A percentile compares a stretch with the other conserved stretches of the same genome.
phyloP scores from a whole-genome alignment of 2,888 invertebrate genomes.

The Argyresthia albistria region DNA sequence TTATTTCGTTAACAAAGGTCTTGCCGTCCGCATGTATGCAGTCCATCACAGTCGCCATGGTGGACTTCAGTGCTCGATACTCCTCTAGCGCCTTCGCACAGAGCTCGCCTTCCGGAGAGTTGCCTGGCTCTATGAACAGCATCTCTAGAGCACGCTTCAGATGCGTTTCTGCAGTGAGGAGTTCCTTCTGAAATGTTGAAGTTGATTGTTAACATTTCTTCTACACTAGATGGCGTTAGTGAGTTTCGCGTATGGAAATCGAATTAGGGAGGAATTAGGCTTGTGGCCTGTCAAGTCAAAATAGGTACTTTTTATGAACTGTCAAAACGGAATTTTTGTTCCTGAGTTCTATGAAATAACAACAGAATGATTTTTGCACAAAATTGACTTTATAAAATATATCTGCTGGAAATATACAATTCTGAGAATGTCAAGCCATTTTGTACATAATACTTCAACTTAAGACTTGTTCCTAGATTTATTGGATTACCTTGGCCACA shows the following conservation, averaged over 20 bases:
- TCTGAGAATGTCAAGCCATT: too few relatives aligned
- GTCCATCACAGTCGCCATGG: slow-evolving; percentile 46
- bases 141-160: slow-evolving; percentile 76
- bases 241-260: neutral
- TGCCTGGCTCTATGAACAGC: slow-evolving; percentile 79
- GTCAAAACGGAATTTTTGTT: too few relatives aligned
- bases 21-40: slow-evolving; percentile 37
- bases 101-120: slow-evolving; percentile 81
- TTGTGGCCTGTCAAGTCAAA: too few relatives aligned
- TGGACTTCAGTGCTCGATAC: slow-evolving; percentile 70
- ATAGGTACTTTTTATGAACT: too few relatives aligned
- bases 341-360: too few relatives aligned
- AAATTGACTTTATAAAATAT: too few relatives aligned
- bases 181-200: slow-evolving; percentile 43
- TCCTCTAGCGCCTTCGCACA: slow-evolving; percentile 78
- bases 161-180: slow-evolving; percentile 70
- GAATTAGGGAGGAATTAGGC: too few relatives aligned
- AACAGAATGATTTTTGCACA: too few relatives aligned
- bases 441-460: too few relatives aligned
- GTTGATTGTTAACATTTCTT: neutral
- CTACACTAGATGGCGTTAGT: neutral
- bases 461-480: too few relatives aligned
- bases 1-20: slow-evolving; percentile 21
- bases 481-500: too few relatives aligned
- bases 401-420: too few relatives aligned